Evolutionary conservation across 2,113 vertebrate species (phyloP), one percentile per base, ranked within the genome.

Genomic region (Oenanthe melanoleuca): DNA sequence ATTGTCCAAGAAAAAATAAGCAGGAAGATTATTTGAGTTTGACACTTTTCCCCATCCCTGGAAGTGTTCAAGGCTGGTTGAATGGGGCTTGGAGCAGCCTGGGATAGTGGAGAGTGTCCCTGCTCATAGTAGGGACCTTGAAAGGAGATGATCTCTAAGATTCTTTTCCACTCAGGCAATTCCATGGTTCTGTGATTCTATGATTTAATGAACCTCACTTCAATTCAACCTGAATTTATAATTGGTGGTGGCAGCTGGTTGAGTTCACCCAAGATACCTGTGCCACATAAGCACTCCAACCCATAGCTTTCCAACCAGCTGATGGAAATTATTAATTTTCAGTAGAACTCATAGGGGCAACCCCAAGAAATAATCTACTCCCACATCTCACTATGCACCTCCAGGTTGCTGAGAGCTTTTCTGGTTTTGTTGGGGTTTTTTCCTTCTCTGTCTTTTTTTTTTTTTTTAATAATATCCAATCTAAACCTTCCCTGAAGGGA

Each of bases 301-400:
- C 11, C 7, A 1, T 5, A 6, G 33, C 12, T 50, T 91, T 70
- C 44, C 29, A 78, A 18, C 5, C 19, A 86, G 11, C 5, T 49
- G 14, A 9, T 61, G 22, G 55, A 78, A 91, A 63, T 33, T 2
- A 34, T 10, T 33, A 21, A 10, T 66, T 66, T 87, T 70, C 2
- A 5, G 6, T 25, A 18, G 17, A 87, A 50, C 0, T 2, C 5
- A 28, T 31, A 23, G 38, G 66, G 22, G 42, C 5, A 37, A 1
- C 6, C 8, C 47, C 25, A n/a, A 53, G 22, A 20, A 7, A 12
- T 1, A 4, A 31, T 40, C 26, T 19, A 6, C 9, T 38, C 33
- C 28, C 34, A 21, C 5, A 21, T 16, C 17, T 49, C 21, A 38
- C 13, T 70, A 0, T 3, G 0, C 11, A 52, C 2, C 9, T 44